Evolutionary conservation across 2,797 vertebrate species (phyloP).

Genomic region (Falco biarmicus): DNA sequence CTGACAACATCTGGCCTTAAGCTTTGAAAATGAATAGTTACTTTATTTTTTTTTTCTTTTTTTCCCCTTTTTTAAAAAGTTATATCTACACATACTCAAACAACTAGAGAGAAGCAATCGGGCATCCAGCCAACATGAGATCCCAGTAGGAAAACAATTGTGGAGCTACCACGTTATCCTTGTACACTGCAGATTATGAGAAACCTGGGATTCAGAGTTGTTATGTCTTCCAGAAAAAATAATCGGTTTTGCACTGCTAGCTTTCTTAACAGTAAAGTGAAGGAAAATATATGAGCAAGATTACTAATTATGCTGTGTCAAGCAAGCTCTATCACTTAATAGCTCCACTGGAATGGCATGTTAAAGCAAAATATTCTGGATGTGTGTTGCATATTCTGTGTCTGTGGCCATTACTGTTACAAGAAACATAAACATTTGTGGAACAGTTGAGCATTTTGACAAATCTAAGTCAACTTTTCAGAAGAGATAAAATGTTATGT

Average conservation of each 20-base stretch:
- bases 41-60: background rate
- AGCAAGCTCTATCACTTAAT: background rate
- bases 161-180: background rate
- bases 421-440: background rate
- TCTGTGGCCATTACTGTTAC: background rate
- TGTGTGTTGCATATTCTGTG: background rate
- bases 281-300: background rate
- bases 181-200: background rate
- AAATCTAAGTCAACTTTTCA: constrained; percentile 4
- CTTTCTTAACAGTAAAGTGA: background rate
- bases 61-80: background rate
- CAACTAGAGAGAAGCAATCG: background rate
- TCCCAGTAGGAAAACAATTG: background rate
- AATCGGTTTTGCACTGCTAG: background rate
- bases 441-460: background rate
- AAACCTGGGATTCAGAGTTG: background rate
- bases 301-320: background rate
- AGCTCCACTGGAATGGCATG: background rate
- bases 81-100: background rate
- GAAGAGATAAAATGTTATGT: background rate
- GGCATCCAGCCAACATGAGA: background rate
- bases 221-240: background rate
- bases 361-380: background rate
- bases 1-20: background rate
- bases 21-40: background rate